Percentiles rank a stretch among this genome's conserved stretches.
Evolutionary conservation across 2,113 vertebrate species (phyloP).

Genomic region (Muscicapa adusta): DNA sequence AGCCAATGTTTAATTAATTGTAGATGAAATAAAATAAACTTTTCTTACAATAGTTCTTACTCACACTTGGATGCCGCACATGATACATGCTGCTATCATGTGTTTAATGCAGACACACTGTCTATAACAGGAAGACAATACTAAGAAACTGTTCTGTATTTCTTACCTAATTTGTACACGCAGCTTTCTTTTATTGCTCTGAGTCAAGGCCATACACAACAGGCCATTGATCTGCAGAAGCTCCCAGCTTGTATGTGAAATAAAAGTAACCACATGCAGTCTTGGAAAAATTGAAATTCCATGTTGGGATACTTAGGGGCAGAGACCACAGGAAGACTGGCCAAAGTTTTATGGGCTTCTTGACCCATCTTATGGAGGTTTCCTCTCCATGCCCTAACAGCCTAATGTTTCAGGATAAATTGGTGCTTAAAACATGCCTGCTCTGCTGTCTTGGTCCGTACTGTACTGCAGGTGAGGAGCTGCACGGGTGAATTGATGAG

Average conservation of each 20-base stretch:
- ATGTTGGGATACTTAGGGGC: neutral
- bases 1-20: neutral
- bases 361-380: neutral
- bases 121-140: neutral
- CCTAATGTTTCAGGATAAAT: neutral
- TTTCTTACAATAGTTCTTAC: neutral
- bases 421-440: neutral
- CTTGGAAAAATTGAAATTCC: neutral
- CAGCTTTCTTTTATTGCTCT: neutral
- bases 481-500: neutral
- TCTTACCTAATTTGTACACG: constrained; percentile 6
- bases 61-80: neutral
- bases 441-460: neutral
- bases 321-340: neutral
- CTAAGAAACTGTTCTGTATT: neutral
- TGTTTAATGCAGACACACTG: neutral
- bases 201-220: neutral
- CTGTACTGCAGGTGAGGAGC: neutral
- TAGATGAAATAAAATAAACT: neutral
- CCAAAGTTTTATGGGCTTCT: neutral
- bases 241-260: neutral
- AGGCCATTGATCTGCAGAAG: neutral
- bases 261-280: neutral
- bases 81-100: neutral
- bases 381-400: neutral